Base-by-base conservation (phyloP, 2,797 vertebrate species). In the Netta rufina region DNA sequence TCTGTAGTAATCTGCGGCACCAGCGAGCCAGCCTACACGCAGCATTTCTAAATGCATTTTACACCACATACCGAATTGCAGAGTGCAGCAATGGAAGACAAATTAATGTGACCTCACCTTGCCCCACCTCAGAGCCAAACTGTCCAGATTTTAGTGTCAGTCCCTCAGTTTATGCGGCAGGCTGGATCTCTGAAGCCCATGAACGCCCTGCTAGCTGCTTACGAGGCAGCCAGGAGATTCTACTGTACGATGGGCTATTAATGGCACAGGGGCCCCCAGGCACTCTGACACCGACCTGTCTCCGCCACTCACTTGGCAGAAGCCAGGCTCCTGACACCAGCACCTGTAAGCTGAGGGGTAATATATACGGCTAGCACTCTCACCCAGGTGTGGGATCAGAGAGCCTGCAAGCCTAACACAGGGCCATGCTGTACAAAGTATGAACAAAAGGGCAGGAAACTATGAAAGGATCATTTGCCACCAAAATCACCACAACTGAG, bases 201-300 rank as follows among this genome's bases (percentile, higher is more conserved):
- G 90, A 76, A 87, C 49, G 95, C 86, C 80, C 78, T 53, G 87
- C 32, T 51, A 30, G 45, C 27, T 62, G 89, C 89, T 49, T 61
- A 7, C 1, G 65, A 12, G 43, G 61, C 67, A 18, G 36, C 16
- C 45, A 62, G 75, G 14, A 24, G 38, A 13, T 65, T 39, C 21
- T 49, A 94, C 94, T 93, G 95, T 93, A 96, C 92, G 51, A 33
- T 3, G 4, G 57, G 86, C 93, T 95, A 95, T 96, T 90, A 79
- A 94, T 85, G 93, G 72, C 90, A 1, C 11, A 27, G 76, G 64
- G 87, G 64, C 89, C 28, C 38, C 33, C 60, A 8, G 54, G 61
- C 75, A 21, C 74, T 33, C 12, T 3, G 6, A 60, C 17, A 78
- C 92, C 89, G 95, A 90, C 74, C 94, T 93, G 94, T 57, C 90